phyloP scores from a whole-genome alignment of 2,888 invertebrate genomes.

The Trachelus stipa region DNA sequence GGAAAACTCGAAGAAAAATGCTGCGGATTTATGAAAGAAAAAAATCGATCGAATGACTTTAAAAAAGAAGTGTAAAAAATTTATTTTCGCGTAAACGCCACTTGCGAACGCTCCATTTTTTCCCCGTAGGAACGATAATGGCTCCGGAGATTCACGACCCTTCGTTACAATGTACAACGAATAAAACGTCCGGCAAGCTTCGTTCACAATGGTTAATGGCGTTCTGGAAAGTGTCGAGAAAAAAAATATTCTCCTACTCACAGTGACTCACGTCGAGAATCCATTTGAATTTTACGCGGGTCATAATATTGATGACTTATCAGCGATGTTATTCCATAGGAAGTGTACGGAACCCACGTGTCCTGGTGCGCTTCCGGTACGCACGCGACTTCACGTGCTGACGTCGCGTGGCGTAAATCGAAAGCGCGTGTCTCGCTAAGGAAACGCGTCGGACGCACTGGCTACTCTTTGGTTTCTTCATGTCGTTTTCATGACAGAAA shows the following conservation, averaged over 20 bases:
- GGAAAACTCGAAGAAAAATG: no score
- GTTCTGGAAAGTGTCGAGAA: not conserved
- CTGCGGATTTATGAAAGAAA: not conserved
- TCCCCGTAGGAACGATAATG: not conserved
- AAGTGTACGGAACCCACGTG: conserved; percentile 41
- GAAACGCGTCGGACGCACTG: conserved; percentile 7
- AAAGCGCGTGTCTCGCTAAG: conserved; percentile 33
- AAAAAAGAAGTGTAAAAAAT: no score
- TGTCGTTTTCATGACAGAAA: not conserved
- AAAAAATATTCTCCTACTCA: not conserved
- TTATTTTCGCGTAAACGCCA: not conserved
- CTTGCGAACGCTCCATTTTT: not conserved
- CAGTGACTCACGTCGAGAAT: not conserved
- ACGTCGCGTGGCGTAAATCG: conserved; percentile 55
- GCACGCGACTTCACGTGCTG: conserved; percentile 60
- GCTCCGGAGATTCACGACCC: not conserved
- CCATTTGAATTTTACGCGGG: conserved; percentile 22
- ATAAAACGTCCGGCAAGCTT: not conserved
- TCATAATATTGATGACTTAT: conserved; percentile 34
- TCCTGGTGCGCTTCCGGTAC: conserved; percentile 53
- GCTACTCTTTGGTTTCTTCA: conserved; percentile 25
- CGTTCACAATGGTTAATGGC: not conserved
- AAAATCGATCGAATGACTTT: no score
- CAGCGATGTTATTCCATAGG: conserved; percentile 14
- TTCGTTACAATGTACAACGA: not conserved